phyloP scores from a whole-genome alignment of 2,888 invertebrate genomes.

The Parasteatoda lunata region DNA sequence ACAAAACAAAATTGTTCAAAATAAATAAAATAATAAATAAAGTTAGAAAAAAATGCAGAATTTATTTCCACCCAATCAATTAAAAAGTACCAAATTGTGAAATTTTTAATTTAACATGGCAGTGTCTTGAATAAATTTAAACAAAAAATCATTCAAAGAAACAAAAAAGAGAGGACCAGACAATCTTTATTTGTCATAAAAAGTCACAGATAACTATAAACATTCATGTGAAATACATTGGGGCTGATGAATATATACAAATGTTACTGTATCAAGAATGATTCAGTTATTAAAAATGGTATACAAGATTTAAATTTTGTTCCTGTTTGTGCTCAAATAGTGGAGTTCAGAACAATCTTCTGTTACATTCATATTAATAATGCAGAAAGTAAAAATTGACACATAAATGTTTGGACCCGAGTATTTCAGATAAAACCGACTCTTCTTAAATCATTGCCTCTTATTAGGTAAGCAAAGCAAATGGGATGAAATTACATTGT shows the following conservation, averaged over 20 bases:
- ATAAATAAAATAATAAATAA: too few species aligned
- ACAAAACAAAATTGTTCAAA: too few species aligned
- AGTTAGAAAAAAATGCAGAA: too few species aligned
- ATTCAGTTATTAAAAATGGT: constrained; percentile 27
- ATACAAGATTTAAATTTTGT: constrained; percentile 55
- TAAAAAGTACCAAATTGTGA: too few species aligned
- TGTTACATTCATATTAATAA: not conserved
- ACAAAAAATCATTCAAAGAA: constrained; percentile 17
- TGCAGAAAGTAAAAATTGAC: constrained; percentile 17
- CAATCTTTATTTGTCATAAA: constrained; percentile 62
- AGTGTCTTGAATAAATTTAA: too few species aligned
- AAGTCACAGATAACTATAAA: constrained; percentile 69
- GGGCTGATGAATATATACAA: constrained; percentile 47
- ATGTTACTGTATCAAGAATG: constrained; percentile 62
- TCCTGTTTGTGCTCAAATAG: constrained; percentile 53
- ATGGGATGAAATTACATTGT: too few species aligned
- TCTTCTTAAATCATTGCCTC: too few species aligned
- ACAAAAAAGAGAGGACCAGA: constrained; percentile 40
- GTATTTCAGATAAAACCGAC: constrained; percentile 8
- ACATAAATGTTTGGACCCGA: constrained; percentile 61
- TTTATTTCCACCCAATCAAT: too few species aligned
- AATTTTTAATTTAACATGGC: too few species aligned
- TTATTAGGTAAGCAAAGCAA: too few species aligned
- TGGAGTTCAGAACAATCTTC: constrained; percentile 17
- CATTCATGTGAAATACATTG: constrained; percentile 61